A percentile compares a stretch with the other conserved stretches of the same genome.
Evolutionary conservation across 2,888 invertebrate genomes (phyloP).

Genomic region (Eupeodes latifasciatus): DNA sequence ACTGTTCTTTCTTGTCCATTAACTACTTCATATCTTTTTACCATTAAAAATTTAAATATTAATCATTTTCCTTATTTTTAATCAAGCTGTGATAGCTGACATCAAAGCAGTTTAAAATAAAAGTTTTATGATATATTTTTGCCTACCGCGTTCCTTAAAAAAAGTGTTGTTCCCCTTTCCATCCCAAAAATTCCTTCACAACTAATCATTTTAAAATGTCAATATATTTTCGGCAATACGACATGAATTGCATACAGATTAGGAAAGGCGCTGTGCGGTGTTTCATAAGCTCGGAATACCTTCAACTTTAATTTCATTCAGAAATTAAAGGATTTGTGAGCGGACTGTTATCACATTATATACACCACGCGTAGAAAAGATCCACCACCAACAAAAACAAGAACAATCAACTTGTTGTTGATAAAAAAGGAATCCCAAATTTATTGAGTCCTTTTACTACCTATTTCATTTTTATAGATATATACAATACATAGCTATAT

Average conservation of each 20-base stretch:
- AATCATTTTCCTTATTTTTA: too few relatives aligned
- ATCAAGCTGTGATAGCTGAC: too few relatives aligned
- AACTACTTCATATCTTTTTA: too few relatives aligned
- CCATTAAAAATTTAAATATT: too few relatives aligned
- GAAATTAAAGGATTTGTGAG: conserved; percentile 1
- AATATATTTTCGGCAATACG: background rate
- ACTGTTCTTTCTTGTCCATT: too few relatives aligned
- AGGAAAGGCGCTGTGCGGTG: background rate
- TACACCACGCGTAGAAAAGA: background rate
- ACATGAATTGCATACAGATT: background rate
- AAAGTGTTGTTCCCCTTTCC: background rate
- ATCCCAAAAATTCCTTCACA: background rate
- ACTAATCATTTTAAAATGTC: background rate
- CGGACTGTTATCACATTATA: conserved; percentile 5
- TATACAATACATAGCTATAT: too few relatives aligned
- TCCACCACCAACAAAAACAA: background rate
- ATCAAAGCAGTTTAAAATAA: too few relatives aligned
- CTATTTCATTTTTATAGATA: too few relatives aligned
- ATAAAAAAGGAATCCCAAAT: background rate
- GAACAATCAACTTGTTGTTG: conserved; percentile 3
- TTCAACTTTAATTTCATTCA: background rate
- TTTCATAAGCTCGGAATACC: background rate
- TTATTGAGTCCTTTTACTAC: conserved; percentile 21
- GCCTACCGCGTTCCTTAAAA: too few relatives aligned
- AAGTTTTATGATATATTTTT: too few relatives aligned